Conservation (phyloP, 2,797 vertebrate genomes). For the Tympanoctomys barrerae region DNA sequence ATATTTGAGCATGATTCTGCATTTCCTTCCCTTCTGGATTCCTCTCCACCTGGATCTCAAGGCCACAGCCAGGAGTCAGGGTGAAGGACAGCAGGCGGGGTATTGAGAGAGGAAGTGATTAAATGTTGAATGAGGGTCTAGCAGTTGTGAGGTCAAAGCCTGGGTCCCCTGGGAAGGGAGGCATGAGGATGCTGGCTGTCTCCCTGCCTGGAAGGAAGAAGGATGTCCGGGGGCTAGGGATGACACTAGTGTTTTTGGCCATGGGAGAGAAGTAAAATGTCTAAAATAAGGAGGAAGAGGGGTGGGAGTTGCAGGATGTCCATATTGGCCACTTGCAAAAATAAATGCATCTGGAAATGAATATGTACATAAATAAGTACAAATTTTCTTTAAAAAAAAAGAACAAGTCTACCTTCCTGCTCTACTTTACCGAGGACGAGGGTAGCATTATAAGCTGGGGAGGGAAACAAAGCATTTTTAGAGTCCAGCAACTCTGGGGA, state of each 20-base stretch:
- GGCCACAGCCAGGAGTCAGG: slow-evolving; percentile 43
- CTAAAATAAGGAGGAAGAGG: slow-evolving; percentile 71
- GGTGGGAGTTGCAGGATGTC: slow-evolving; percentile 71
- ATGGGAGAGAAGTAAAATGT: slow-evolving; percentile 53
- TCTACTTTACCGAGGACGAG: slow-evolving; percentile 51
- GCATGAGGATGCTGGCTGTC: background rate
- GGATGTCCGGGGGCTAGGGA: slow-evolving; percentile 77
- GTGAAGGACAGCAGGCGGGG: slow-evolving; percentile 31
- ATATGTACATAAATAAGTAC: slow-evolving; percentile 54
- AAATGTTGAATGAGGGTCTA: slow-evolving; percentile 55
- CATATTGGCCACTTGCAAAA: slow-evolving; percentile 65
- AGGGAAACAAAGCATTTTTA: slow-evolving; percentile 77
- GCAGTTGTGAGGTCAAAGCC: slow-evolving; percentile 58
- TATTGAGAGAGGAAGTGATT: slow-evolving; percentile 75
- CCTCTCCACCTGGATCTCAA: slow-evolving; percentile 40
- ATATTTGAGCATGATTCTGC: background rate
- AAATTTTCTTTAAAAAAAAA: slow-evolving; percentile 13
- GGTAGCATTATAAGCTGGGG: slow-evolving; percentile 50
- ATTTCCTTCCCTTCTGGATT: slow-evolving; percentile 33
- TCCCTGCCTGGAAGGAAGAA: slow-evolving; percentile 77
- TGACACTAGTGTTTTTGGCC: slow-evolving; percentile 59
- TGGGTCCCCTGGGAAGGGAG: slow-evolving; percentile 39
- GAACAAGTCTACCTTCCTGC: background rate
- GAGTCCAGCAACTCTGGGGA: slow-evolving; percentile 68
- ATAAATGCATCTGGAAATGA: slow-evolving; percentile 71